These are phyloP conservation scores for Coluber constrictor DNA, from an alignment of 2,797 vertebrate genomes.

Conservation along the genomic window DNA sequence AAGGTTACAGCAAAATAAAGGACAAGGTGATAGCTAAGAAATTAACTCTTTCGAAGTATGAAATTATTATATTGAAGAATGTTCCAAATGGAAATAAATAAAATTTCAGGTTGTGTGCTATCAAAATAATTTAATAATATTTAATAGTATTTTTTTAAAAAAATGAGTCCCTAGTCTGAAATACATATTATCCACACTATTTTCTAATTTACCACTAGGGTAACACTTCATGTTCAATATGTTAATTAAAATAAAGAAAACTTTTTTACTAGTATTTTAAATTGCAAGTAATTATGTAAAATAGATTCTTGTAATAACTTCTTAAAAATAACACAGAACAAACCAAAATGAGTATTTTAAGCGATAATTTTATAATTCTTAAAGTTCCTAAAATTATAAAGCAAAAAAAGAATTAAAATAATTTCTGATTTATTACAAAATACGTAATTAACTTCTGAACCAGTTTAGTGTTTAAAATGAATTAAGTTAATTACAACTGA, in stretches of 20 bases:
- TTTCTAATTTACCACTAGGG: slow-evolving; percentile 57
- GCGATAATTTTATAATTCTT: slow-evolving; percentile 51
- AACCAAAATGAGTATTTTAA: slow-evolving; percentile 54
- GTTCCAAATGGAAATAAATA: slow-evolving; percentile 26
- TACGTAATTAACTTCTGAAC: slow-evolving; percentile 52
- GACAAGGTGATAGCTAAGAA: not conserved
- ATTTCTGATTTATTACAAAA: slow-evolving; percentile 41
- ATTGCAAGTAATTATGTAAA: slow-evolving; percentile 56
- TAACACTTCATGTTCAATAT: slow-evolving; percentile 58
- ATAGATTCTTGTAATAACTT: slow-evolving; percentile 49
- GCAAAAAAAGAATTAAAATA: slow-evolving; percentile 38
- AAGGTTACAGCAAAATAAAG: not conserved
- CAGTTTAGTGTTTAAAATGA: slow-evolving; percentile 55
- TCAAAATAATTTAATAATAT: slow-evolving; percentile 45
- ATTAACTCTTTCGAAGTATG: not conserved
- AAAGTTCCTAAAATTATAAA: slow-evolving; percentile 37
- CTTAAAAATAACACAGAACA: slow-evolving; percentile 42
- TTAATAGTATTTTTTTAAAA: slow-evolving; percentile 40
- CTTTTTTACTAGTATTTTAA: slow-evolving; percentile 54
- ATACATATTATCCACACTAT: slow-evolving; percentile 36
- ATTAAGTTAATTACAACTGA: slow-evolving; percentile 54
- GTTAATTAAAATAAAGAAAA: slow-evolving; percentile 45
- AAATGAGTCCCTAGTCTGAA: slow-evolving; percentile 19
- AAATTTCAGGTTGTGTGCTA: slow-evolving; percentile 31
- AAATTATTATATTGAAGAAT: slow-evolving; percentile 36